phyloP scores from a whole-genome alignment of 2,888 invertebrate genomes.

The Acronicta alni region DNA sequence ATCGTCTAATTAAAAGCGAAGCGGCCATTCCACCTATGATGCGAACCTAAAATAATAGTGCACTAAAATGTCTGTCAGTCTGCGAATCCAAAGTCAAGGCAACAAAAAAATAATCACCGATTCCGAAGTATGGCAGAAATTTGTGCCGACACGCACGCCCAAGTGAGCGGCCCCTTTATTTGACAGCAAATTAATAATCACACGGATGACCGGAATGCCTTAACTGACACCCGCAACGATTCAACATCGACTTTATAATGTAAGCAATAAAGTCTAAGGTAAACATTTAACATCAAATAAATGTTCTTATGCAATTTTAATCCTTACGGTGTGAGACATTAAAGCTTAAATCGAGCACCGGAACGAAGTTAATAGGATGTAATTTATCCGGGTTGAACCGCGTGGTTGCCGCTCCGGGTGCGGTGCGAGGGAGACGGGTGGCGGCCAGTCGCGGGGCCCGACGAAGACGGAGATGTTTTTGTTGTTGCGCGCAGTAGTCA shows the following conservation, averaged over 20 bases:
- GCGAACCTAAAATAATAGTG: conserved; percentile 74
- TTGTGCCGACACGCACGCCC: conserved; percentile 89
- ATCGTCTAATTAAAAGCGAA: conserved; percentile 73
- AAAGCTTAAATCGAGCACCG: conserved; percentile 87
- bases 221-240: conserved; percentile 73
- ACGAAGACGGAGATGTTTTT: conserved; percentile 78
- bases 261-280: conserved; percentile 78
- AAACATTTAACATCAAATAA: conserved; percentile 75
- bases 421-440: conserved; percentile 74
- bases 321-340: conserved; percentile 82
- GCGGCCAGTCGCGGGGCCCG: conserved; percentile 38
- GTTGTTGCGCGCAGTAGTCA: conserved; percentile 77
- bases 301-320: conserved; percentile 83
- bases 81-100: conserved; percentile 83
- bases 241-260: conserved; percentile 81
- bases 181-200: conserved; percentile 89
- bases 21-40: conserved; percentile 70
- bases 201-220: conserved; percentile 78
- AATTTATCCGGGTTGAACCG: conserved; percentile 87
- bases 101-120: conserved; percentile 87
- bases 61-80: conserved; percentile 83
- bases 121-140: conserved; percentile 89
- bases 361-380: conserved; percentile 88
- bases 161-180: conserved; percentile 89
- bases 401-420: conserved; percentile 86